These are phyloP conservation scores for Sphecodes monilicornis DNA, from an alignment of 2,888 invertebrate species.

Conservation along the genomic window DNA sequence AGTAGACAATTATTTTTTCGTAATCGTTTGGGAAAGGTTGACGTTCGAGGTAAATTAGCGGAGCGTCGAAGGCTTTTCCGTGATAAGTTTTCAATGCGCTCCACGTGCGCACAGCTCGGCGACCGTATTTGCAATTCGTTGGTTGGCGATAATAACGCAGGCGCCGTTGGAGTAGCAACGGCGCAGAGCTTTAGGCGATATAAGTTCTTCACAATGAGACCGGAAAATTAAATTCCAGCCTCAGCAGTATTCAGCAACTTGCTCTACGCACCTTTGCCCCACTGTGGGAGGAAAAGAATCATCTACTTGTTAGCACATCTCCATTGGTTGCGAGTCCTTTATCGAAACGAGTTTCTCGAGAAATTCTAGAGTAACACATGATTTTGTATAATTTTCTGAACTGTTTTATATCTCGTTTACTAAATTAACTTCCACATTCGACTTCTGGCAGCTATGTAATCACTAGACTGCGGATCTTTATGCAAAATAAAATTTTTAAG, in stretches of 20 bases:
- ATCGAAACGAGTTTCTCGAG: neutral
- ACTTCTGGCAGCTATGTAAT: neutral
- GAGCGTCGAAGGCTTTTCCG: constrained; percentile 1
- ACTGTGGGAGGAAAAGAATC: constrained; percentile 27
- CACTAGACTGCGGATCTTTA: no score
- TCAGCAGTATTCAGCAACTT: constrained; percentile 53
- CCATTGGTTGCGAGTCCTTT: constrained; percentile 31
- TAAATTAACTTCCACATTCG: neutral
- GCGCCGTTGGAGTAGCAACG: constrained; percentile 20
- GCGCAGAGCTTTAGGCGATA: constrained; percentile 62
- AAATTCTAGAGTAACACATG: neutral
- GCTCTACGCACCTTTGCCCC: constrained; percentile 54
- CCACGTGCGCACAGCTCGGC: constrained; percentile 14
- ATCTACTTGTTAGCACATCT: constrained; percentile 48
- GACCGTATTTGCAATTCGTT: constrained; percentile 45
- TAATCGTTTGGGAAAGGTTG: neutral
- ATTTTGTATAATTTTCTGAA: no score
- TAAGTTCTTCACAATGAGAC: constrained; percentile 74
- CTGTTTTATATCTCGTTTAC: neutral
- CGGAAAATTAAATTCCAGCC: constrained; percentile 78
- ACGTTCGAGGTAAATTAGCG: neutral
- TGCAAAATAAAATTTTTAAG: no score
- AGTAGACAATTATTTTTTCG: neutral
- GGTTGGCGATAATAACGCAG: constrained; percentile 51
- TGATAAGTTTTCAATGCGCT: constrained; percentile 22